Conservation (phyloP, 2,888 invertebrate species). For the Hypomecis punctinalis region DNA sequence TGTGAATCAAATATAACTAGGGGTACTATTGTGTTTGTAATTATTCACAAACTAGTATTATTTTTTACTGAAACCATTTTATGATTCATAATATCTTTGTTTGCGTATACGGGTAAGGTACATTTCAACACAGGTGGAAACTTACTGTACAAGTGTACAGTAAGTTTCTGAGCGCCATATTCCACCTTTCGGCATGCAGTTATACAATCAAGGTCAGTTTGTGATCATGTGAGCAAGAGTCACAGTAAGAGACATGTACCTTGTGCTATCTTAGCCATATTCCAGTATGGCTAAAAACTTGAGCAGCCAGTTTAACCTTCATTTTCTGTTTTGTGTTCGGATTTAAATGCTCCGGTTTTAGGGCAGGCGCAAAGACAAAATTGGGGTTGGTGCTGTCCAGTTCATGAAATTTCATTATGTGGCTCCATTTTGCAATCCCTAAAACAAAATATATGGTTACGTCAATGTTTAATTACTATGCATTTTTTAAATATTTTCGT, state of each 20-base stretch:
- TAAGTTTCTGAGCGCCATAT: no score
- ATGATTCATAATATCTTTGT: no score
- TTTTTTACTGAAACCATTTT: no score
- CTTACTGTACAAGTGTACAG: no score
- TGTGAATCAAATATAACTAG: no score
- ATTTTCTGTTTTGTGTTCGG: conserved; percentile 28
- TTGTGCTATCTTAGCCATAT: conserved; percentile 19
- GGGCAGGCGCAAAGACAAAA: conserved; percentile 23
- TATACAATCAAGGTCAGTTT: background rate
- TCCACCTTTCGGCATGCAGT: no score
- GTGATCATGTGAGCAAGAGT: no score
- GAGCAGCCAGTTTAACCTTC: conserved; percentile 22
- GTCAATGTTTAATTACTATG: no score
- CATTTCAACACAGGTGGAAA: no score
- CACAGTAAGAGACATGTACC: conserved; percentile 1
- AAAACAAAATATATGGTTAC: background rate
- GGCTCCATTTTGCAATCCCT: conserved; percentile 29
- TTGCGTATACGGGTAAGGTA: no score
- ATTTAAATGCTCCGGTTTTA: conserved; percentile 22
- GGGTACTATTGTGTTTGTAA: no score
- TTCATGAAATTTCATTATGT: conserved; percentile 17
- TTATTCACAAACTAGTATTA: no score
- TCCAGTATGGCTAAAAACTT: conserved; percentile 26
- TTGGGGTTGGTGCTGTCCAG: conserved; percentile 18
- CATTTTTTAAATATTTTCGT: background rate